Percentiles rank a stretch among this genome's conserved stretches.
Conservation (phyloP, 1,140 invertebrate genomes). For the Danaus melanippus region DNA sequence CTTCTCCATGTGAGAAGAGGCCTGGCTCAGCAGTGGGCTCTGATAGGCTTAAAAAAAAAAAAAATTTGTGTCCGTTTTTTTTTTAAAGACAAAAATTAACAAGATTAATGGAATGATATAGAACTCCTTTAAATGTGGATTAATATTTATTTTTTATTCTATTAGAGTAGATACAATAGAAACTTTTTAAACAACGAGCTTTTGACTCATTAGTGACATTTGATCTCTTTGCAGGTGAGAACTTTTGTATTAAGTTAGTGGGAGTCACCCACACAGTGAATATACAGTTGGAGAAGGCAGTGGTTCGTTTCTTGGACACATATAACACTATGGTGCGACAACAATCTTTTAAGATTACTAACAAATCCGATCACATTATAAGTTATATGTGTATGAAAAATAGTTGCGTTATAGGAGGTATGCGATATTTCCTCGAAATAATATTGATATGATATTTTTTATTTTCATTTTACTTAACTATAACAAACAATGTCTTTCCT, state of each 20-base stretch:
- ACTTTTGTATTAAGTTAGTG: slow-evolving; percentile 39
- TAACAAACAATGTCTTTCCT: neutral
- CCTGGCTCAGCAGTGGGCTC: too few relatives aligned
- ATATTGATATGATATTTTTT: neutral
- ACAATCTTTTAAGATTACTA: slow-evolving; percentile 51
- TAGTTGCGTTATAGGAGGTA: slow-evolving; percentile 45
- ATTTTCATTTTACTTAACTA: slow-evolving; percentile 1
- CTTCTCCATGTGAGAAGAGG: too few relatives aligned
- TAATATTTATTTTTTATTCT: too few relatives aligned
- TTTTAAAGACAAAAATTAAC: too few relatives aligned
- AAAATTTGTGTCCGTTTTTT: too few relatives aligned
- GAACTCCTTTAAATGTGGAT: too few relatives aligned
- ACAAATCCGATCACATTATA: slow-evolving; percentile 49
- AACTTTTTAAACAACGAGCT: too few relatives aligned
- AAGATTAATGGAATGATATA: too few relatives aligned
- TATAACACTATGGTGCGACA: slow-evolving; percentile 57
- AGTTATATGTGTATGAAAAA: slow-evolving; percentile 64
- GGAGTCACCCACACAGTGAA: slow-evolving; percentile 40
- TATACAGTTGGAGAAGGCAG: slow-evolving; percentile 49
- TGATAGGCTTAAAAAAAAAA: too few relatives aligned
- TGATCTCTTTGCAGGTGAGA: slow-evolving; percentile 36
- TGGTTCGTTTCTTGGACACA: slow-evolving; percentile 51
- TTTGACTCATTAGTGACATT: too few relatives aligned
- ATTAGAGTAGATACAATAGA: too few relatives aligned
- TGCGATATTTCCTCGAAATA: neutral